Evolutionary conservation across 2,888 invertebrate genomes (phyloP).

Genomic region (Nipponacmea schrenckii): DNA sequence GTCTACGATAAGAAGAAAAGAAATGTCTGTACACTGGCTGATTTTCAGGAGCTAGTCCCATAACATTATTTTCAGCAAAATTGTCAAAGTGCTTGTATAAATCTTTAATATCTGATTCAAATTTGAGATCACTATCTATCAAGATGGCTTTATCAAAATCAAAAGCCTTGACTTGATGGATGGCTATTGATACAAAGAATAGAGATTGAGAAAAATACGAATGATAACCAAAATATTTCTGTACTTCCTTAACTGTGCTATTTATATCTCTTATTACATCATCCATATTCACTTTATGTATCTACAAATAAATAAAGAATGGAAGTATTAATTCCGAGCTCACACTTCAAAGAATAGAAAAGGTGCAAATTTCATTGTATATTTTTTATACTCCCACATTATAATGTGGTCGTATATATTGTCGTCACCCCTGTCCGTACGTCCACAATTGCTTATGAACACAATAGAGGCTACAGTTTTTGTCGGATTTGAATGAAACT

Average conservation of each 20-base stretch:
- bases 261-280: constrained; percentile 73
- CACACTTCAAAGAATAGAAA: background rate
- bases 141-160: constrained; percentile 76
- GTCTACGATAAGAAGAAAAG: constrained; percentile 75
- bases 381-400: no score
- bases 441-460: no score
- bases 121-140: constrained; percentile 82
- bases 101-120: constrained; percentile 76
- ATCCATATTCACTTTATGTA: constrained; percentile 75
- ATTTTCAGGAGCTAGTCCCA: constrained; percentile 77
- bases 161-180: constrained; percentile 77
- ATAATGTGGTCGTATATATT: no score
- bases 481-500: no score
- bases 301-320: constrained; percentile 65
- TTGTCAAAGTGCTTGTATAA: constrained; percentile 77
- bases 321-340: background rate
- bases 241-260: constrained; percentile 77
- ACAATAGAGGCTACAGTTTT: no score
- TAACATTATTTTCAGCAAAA: constrained; percentile 75
- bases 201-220: constrained; percentile 83
- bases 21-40: constrained; percentile 84
- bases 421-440: no score
- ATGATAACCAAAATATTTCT: constrained; percentile 77
- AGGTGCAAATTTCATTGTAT: background rate
- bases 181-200: constrained; percentile 81